Evolutionary conservation across 2,113 vertebrate genomes (phyloP), one percentile per base, ranked within the genome.

Genomic region (Platichthys stellatus): DNA sequence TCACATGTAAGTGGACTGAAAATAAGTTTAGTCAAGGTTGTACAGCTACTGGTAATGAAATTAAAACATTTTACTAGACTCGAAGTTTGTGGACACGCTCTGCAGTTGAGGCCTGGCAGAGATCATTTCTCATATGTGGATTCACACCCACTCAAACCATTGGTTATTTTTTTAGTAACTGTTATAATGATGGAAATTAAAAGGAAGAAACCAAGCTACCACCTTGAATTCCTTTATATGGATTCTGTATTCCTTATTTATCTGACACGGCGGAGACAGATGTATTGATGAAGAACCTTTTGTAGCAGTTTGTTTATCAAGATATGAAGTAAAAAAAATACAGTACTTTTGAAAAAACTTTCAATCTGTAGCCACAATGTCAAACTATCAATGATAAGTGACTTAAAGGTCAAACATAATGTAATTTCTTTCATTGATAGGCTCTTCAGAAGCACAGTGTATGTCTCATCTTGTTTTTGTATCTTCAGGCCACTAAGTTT

Each of bases 11-110:
- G 58, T 11, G 9, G 21, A 45, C 28, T 6, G 53, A 49, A 31
- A 12, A 38, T 23, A 31, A 65, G 66, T 70, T 53, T 78, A 66
- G 74, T 57, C 70, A 67, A 75, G 67, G 67, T 49, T 70, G 43
- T 45, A 66, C 17, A 28, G 45, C 60, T 49, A 1, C 11, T 65
- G 54, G 64, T 74, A 35, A 26, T 69, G 35, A 7, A 7, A 31
- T 54, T 53, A 78, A 47, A 56, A 9, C 24, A 65, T 60, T 31
- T 47, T 43, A 28, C 31, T 31, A 31, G 31, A 31, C 5, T 7
- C 5, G 5, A 31, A 6, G 31, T 31, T 31, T 31, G 6, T 31
- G 31, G 31, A 31, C n/a, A 26, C 49, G 12, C n/a, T 76, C 58
- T 56, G 35, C 9, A 18, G 64, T 43, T 74, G 57, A 31, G 28